Conservation (phyloP, 2,113 vertebrate species). For the Colaptes auratus region DNA sequence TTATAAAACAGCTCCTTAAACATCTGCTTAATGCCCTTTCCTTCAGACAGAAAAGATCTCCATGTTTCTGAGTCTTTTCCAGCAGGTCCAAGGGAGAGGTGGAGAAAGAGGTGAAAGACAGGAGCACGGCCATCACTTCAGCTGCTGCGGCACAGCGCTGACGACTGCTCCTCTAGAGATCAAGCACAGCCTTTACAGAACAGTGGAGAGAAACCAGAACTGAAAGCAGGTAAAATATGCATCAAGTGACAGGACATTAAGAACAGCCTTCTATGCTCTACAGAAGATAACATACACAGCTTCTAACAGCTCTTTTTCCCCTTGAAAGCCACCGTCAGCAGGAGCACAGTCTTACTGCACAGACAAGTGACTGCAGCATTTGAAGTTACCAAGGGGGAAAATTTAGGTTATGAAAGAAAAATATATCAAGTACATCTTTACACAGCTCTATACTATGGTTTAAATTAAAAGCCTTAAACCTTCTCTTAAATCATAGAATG, state of each 20-base stretch:
- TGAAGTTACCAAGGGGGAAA: background rate
- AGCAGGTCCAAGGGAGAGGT: background rate
- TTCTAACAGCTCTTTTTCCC: background rate
- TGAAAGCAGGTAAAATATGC: slow-evolving; percentile 25
- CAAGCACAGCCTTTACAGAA: slow-evolving; percentile 56
- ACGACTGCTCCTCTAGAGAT: background rate
- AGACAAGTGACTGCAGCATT: slow-evolving; percentile 13
- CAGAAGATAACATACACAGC: slow-evolving; percentile 44
- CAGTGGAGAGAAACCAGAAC: slow-evolving; percentile 5
- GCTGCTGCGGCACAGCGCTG: background rate
- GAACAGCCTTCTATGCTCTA: slow-evolving; percentile 32
- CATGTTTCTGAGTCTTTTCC: background rate
- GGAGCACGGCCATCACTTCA: background rate
- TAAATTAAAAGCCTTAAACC: slow-evolving; percentile 29
- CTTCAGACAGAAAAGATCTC: slow-evolving; percentile 39
- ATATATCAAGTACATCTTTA: background rate
- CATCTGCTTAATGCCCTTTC: slow-evolving; percentile 67
- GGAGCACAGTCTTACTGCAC: background rate
- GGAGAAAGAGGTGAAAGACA: background rate
- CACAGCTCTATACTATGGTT: background rate
- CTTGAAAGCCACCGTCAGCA: slow-evolving; percentile 32
- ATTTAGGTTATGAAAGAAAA: slow-evolving; percentile 36
- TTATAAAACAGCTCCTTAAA: slow-evolving; percentile 65
- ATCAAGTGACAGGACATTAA: slow-evolving; percentile 38
- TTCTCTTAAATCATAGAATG: background rate